Conservation (phyloP, 1,140 invertebrate genomes). For the Ylistrum balloti region DNA sequence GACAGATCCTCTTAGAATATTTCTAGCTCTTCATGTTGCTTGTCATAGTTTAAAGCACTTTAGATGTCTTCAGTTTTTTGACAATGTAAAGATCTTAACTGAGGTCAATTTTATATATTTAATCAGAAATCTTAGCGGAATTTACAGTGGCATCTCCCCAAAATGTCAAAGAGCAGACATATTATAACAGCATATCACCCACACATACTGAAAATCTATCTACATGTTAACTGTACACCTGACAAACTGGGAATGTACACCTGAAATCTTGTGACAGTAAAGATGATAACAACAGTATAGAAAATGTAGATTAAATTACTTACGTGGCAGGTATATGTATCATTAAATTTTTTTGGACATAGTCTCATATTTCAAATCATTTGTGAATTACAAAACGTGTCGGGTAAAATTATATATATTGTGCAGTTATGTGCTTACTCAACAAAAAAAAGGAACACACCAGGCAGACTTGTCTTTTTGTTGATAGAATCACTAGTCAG, state of each 20-base stretch:
- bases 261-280: neutral
- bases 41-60: slow-evolving; percentile 6
- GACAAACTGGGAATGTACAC: neutral
- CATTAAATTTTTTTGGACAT: neutral
- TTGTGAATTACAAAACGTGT: too few relatives aligned
- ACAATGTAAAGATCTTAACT: neutral
- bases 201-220: neutral
- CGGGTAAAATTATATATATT: neutral
- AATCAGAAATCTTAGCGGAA: neutral
- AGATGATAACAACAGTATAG: neutral
- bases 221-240: neutral
- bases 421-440: neutral
- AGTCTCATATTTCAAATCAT: neutral
- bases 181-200: neutral
- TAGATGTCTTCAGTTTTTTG: neutral
- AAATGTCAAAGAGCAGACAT: neutral
- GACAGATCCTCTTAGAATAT: neutral
- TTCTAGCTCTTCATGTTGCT: neutral
- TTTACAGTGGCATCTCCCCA: neutral
- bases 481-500: too few relatives aligned
- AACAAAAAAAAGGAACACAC: neutral
- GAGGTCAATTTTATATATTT: neutral
- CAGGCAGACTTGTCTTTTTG: neutral
- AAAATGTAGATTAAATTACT: neutral
- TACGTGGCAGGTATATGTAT: neutral